Evolutionary conservation across 2,888 invertebrate genomes (phyloP).

Genomic region (Phyto melanocephala): DNA sequence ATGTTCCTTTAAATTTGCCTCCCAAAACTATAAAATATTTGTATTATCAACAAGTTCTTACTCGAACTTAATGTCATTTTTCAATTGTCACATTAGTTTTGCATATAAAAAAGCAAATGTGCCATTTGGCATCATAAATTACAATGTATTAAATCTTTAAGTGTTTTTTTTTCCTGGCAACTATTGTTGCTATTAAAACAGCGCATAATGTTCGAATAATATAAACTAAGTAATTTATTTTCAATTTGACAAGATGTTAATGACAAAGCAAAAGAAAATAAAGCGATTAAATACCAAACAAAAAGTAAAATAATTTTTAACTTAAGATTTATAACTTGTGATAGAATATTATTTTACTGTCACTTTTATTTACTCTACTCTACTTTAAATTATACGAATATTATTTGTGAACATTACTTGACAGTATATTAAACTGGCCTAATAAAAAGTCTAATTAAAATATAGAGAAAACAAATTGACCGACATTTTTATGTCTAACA

Average conservation of each 20-base stretch:
- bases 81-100: background rate
- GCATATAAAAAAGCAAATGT: background rate
- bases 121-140: background rate
- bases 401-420: too few relatives aligned
- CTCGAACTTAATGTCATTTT: background rate
- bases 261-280: too few relatives aligned
- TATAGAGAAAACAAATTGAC: background rate
- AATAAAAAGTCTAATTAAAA: background rate
- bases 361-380: too few relatives aligned
- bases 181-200: slow-evolving; percentile 3
- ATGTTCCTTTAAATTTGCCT: too few relatives aligned
- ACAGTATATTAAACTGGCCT: background rate
- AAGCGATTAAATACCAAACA: too few relatives aligned
- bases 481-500: background rate
- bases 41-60: slow-evolving; percentile 6
- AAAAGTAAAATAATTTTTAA: too few relatives aligned
- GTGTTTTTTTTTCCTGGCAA: background rate
- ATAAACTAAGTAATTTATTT: too few relatives aligned
- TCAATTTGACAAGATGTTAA: too few relatives aligned
- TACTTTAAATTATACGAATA: too few relatives aligned
- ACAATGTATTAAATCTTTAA: background rate
- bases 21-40: background rate
- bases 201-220: background rate
- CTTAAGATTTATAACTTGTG: too few relatives aligned
- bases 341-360: too few relatives aligned